These are phyloP conservation scores for Tenthredo notha DNA, from an alignment of 2,888 invertebrate genomes.

Conservation along the genomic window DNA sequence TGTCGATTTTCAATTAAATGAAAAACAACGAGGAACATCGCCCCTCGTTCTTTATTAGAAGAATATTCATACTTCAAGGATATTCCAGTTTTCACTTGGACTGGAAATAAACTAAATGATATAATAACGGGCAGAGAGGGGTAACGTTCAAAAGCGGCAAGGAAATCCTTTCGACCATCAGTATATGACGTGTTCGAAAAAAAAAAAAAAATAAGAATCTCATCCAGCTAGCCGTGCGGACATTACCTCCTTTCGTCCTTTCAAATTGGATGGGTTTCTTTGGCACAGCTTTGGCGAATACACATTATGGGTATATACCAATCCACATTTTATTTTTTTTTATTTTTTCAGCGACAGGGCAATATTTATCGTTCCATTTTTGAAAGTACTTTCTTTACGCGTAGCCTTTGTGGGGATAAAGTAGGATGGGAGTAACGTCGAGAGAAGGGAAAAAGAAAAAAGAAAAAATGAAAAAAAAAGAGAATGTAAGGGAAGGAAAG, in stretches of 20 bases:
- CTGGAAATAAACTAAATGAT: background rate
- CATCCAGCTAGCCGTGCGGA: slow-evolving; percentile 17
- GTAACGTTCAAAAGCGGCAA: background rate
- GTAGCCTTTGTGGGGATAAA: slow-evolving; percentile 2
- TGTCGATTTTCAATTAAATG: background rate
- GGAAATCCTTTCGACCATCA: background rate
- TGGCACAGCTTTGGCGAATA: background rate
- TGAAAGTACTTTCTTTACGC: slow-evolving; percentile 36
- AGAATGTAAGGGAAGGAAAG: background rate
- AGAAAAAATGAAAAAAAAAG: background rate
- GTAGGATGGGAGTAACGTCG: background rate
- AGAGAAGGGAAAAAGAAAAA: background rate
- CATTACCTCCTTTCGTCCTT: background rate
- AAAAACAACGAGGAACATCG: too few species aligned
- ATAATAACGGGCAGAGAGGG: background rate
- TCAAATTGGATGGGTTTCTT: slow-evolving; percentile 17
- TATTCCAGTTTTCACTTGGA: background rate
- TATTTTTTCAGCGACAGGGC: background rate
- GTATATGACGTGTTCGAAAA: background rate
- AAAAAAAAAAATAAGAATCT: slow-evolving; percentile 1
- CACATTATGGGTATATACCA: background rate
- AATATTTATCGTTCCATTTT: slow-evolving; percentile 29
- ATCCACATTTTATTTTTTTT: background rate
- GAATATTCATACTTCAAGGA: background rate
- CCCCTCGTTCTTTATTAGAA: too few species aligned